Evolutionary conservation across 2,797 vertebrate genomes (phyloP), one percentile per base, ranked within the genome.

Genomic region (Fratercula arctica): DNA sequence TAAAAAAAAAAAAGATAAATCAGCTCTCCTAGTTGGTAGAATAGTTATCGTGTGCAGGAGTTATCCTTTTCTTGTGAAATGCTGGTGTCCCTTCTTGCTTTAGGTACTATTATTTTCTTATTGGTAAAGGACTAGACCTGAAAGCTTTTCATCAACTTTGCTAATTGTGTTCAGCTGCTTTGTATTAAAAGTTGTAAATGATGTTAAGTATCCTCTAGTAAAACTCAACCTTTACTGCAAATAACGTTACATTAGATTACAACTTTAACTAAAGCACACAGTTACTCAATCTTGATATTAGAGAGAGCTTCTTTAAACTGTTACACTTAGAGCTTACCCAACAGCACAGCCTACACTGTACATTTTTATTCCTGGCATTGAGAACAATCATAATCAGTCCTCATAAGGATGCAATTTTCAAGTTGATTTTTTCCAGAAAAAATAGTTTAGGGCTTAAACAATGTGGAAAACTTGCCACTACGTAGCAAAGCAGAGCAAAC

Each of bases 301-400:
- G 11, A 66, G 8, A 46, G 20, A 6, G 4, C 1, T 37, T 43
- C 46, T 80, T 90, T 37, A 80, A 69, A 26, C 37, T 28, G 4
- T 63, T 86, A 16, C 11, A 31, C 29, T 79, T 85, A 24, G 83
- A 74, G 7, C 14, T 80, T 63, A 16, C n/a, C 56, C 16, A 85
- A 29, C 28, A 84, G 28, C 16, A 15, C 0, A 3, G 24, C 28
- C 15, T 60, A 7, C 13, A 10, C 0, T 41, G 13, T 33, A 16
- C 5, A 43, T 57, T 54, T 75, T 60, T 45, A 23, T 73, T 23
- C 11, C 46, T 82, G 45, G 4, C 16, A 45, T 37, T 57, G 25
- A 26, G 1, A 78, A 17, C 3, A 69, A 4, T 13, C 24, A 21
- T 33, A 39, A 54, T 29, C 13, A 61, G 0, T 50, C 25, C n/a